These are phyloP conservation scores for Pristiophorus japonicus DNA, from an alignment of 2,113 vertebrate genomes.

Conservation along the genomic window DNA sequence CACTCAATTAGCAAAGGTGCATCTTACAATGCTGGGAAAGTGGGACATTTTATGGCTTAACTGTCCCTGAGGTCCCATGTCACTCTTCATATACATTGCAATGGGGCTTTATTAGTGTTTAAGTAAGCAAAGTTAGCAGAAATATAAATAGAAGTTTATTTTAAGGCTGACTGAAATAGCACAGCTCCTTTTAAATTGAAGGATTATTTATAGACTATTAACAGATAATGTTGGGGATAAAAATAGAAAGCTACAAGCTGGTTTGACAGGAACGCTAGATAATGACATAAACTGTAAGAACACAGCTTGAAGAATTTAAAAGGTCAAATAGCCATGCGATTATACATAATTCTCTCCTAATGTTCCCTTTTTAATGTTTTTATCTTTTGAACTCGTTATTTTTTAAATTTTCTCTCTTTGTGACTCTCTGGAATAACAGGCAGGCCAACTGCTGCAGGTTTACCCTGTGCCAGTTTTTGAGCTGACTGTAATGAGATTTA, in stretches of 20 bases:
- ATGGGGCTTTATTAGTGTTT: neutral
- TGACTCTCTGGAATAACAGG: neutral
- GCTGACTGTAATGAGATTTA: neutral
- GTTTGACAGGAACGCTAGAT: slow-evolving; percentile 1
- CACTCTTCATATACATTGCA: neutral
- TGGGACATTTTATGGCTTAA: neutral
- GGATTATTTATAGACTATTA: slow-evolving; percentile 22
- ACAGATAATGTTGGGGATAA: neutral
- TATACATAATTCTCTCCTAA: neutral
- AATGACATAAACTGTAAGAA: neutral
- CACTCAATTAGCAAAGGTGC: neutral
- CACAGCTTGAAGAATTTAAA: neutral
- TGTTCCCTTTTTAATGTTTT: neutral
- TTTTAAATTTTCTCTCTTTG: neutral
- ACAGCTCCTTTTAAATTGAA: neutral
- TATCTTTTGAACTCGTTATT: neutral
- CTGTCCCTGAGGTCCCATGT: neutral
- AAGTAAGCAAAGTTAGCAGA: neutral
- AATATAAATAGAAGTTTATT: neutral
- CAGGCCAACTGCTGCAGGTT: neutral
- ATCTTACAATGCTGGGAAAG: neutral
- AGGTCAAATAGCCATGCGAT: neutral
- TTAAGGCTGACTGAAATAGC: neutral
- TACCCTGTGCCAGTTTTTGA: neutral
- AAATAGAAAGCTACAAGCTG: neutral